Base-by-base conservation (phyloP, 2,797 vertebrate species). In the Tolypeutes matacus region DNA sequence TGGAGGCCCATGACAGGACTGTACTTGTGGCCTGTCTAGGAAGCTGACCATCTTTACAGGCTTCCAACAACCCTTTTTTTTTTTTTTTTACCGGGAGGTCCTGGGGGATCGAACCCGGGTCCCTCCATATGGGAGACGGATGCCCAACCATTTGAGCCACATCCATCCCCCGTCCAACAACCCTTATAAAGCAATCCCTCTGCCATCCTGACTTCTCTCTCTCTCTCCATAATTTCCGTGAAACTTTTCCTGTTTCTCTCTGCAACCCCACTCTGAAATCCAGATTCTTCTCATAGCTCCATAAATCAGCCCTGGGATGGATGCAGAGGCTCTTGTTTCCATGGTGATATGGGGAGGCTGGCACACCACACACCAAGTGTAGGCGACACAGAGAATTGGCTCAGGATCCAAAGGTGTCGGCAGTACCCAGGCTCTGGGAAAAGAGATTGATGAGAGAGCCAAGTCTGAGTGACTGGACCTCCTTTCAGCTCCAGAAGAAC, bases 321-420 rank as follows among this genome's bases (percentile, higher is more conserved):
- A 95, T 80, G 90, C 94, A 94, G 92, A 97, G 84, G 73, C 93
- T 94, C 86, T 42, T 83, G 97, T 97, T 97, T 95, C 97, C 97
- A 97, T 97, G 97, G 96, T 94, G 96, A 97, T 69, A 60, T 29
- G 73, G 70, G 51, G 77, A 88, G 95, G 89, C 65, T 93, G 94
- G 75, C 84, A 76, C 80, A 76, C 76, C n/a, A 60, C 95, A 78
- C 27, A n/a, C 91, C 93, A 91, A 96, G 91, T 92, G 97, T 96
- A 95, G 96, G 96, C 95, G 89, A 90, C 70, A 89, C 83, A 25
- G 92, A 96, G 96, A 96, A 94, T 89, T 96, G 96, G 89, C 94
- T 81, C 75, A 75, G 82, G 89, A 97, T 93, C 76, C 95, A 81
- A 96, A 95, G 93, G 95, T 90, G 95, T 86, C 72, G 53, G 70